These are phyloP conservation scores for Ceratitis capitata DNA, from an alignment of 1,140 invertebrate species.

Conservation along the genomic window DNA sequence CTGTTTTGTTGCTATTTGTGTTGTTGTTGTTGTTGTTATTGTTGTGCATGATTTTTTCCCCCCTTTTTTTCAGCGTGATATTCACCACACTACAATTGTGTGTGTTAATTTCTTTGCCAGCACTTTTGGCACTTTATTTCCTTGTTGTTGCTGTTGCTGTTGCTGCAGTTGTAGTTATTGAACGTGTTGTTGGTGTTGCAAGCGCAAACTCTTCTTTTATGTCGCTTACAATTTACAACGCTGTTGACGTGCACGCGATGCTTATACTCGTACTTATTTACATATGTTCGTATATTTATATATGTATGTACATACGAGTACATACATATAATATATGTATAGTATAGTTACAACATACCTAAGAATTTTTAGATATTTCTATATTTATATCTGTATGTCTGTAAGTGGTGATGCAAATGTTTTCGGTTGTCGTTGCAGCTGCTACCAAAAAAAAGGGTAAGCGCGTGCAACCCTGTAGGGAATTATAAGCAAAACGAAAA, in stretches of 20 bases:
- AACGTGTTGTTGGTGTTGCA: too few relatives aligned
- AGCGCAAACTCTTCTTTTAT: not conserved
- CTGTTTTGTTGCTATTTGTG: too few relatives aligned
- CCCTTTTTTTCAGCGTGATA: not conserved
- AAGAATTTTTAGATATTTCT: not conserved
- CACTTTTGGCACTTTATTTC: slow-evolving; percentile 18
- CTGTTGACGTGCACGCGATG: not conserved
- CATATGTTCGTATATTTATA: too few relatives aligned
- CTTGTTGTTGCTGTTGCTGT: too few relatives aligned
- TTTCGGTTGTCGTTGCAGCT: not conserved
- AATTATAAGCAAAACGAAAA: too few relatives aligned
- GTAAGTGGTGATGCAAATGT: not conserved
- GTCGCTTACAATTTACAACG: slow-evolving; percentile 8
- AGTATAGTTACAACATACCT: not conserved
- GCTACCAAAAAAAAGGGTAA: not conserved
- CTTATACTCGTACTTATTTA: not conserved
- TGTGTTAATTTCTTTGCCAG: slow-evolving; percentile 24
- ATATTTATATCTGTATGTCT: not conserved
- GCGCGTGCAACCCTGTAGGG: not conserved
- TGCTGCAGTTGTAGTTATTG: too few relatives aligned
- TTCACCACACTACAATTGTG: not conserved
- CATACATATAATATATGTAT: not conserved
- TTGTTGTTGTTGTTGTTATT: not conserved
- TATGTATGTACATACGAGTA: not conserved
- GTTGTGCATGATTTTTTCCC: too few relatives aligned